These are phyloP conservation scores for Chaetodon trifascialis DNA, from an alignment of 2,113 vertebrate species.

Conservation along the genomic window DNA sequence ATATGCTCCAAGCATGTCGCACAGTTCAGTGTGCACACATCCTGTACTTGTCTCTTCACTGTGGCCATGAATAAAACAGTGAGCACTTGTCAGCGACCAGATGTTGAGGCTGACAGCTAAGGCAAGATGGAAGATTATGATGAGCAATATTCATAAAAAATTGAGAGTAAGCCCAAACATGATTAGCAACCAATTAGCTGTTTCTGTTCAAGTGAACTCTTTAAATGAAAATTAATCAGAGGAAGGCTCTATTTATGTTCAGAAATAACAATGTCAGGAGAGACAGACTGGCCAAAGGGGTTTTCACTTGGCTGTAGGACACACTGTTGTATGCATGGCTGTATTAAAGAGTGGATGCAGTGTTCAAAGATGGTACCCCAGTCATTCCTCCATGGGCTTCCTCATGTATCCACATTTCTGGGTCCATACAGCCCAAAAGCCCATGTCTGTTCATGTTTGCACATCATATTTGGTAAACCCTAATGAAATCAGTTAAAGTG, in stretches of 20 bases:
- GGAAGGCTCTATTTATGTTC: constrained; percentile 17
- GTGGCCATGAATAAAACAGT: constrained; percentile 40
- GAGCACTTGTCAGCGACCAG: constrained; percentile 33
- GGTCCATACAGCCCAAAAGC: no score
- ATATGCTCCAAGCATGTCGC: neutral
- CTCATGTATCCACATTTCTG: no score
- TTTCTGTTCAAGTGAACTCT: constrained; percentile 37
- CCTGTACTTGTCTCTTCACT: neutral
- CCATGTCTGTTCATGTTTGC: no score
- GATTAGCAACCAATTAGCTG: constrained; percentile 50
- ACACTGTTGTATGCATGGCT: no score
- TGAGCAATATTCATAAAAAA: constrained; percentile 6
- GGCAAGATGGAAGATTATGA: constrained; percentile 24
- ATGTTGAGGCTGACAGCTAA: constrained; percentile 46
- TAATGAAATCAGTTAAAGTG: no score
- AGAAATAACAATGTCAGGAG: constrained; percentile 34
- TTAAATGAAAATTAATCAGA: constrained; percentile 46
- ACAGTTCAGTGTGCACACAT: neutral
- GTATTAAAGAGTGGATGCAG: no score
- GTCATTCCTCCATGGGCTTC: no score
- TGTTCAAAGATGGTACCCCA: no score
- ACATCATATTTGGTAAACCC: no score
- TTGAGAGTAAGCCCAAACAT: constrained; percentile 15
- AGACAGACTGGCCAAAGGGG: neutral
- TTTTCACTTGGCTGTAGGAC: neutral